These are phyloP conservation scores for Pogonophryne albipinna DNA, from an alignment of 2,797 vertebrate genomes.

Conservation along the genomic window DNA sequence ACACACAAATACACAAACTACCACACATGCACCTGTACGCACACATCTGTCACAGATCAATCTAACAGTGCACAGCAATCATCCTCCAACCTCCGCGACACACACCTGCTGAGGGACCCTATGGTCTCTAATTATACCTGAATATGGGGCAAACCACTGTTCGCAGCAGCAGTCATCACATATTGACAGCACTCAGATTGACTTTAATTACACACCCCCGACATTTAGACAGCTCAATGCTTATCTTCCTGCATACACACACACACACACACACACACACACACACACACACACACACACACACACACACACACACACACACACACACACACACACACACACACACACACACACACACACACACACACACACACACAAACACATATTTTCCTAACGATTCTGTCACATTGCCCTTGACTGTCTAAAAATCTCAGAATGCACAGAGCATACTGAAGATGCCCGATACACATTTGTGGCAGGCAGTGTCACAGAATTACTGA, in stretches of 20 bases:
- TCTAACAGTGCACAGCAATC: constrained; percentile 40
- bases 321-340: constrained; percentile 24
- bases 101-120: constrained; percentile 49
- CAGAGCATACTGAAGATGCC: constrained; percentile 38
- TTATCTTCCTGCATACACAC: constrained; percentile 31
- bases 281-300: constrained; percentile 42
- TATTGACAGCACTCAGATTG: constrained; percentile 70
- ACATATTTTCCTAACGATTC: constrained; percentile 45
- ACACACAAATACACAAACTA: constrained; percentile 14
- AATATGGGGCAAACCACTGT: constrained; percentile 50
- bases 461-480: constrained; percentile 46
- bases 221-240: constrained; percentile 72
- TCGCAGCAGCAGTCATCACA: constrained; percentile 64
- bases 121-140: constrained; percentile 67
- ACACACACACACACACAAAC: constrained; percentile 36
- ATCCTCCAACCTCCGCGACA: constrained; percentile 34
- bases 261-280: constrained; percentile 37
- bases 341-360: constrained; percentile 20
- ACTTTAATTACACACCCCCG: constrained; percentile 71
- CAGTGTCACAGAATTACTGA: constrained; percentile 36
- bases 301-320: constrained; percentile 47
- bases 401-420: constrained; percentile 62
- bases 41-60: constrained; percentile 44
- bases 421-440: constrained; percentile 48
- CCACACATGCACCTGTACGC: constrained; percentile 15